Percentiles rank a stretch among this genome's conserved stretches.
phyloP scores from a whole-genome alignment of 2,888 invertebrate species.

The Thecophora atra region DNA sequence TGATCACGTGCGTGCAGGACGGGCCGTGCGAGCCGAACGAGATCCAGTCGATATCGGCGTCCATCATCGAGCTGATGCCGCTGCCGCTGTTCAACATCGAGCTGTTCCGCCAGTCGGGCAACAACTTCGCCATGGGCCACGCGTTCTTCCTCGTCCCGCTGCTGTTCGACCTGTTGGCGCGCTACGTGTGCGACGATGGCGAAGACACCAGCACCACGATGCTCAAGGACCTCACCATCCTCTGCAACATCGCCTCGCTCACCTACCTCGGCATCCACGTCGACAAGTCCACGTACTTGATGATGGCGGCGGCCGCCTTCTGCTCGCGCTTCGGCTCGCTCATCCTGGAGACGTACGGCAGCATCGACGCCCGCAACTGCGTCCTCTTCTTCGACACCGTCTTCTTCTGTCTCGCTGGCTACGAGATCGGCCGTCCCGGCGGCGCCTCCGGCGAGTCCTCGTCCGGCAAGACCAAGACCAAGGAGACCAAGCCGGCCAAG shows the following conservation, averaged over 20 bases:
- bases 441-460: no score
- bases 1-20: no score
- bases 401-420: conserved; percentile 45
- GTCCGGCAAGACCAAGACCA: no score
- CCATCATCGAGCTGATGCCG: no score
- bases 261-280: conserved; percentile 49
- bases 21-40: no score
- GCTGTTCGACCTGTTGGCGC: conserved; percentile 53
- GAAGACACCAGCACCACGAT: conserved; percentile 50
- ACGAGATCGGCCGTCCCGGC: conserved; percentile 41
- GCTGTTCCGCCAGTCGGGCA: no score
- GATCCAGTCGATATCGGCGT: no score
- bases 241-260: conserved; percentile 55
- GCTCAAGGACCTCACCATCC: conserved; percentile 48
- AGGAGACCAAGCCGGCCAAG: no score
- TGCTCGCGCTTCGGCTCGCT: conserved; percentile 47
- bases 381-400: conserved; percentile 47
- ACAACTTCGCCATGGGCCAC: no score
- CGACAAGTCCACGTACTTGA: conserved; percentile 45
- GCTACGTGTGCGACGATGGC: conserved; percentile 41
- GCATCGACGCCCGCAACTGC: conserved; percentile 48
- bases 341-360: conserved; percentile 46
- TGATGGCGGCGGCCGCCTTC: conserved; percentile 49
- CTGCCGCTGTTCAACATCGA: no score
- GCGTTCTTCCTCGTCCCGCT: no score